Conservation (phyloP, 2,888 invertebrate genomes). For the Nematopogon swammerdamellus region DNA sequence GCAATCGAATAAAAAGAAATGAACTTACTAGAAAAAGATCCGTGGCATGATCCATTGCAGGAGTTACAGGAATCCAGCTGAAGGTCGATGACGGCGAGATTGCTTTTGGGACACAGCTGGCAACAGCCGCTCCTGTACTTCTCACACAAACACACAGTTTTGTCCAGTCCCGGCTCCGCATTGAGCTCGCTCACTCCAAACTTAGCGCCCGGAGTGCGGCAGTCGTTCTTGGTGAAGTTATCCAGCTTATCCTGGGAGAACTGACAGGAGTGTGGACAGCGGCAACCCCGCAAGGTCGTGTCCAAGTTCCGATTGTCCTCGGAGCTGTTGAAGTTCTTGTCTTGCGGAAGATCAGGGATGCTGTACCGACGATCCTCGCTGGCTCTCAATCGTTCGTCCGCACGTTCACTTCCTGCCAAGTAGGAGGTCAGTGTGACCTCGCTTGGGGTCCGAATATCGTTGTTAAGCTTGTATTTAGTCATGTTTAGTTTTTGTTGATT, state of each 20-base stretch:
- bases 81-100: conserved; percentile 24
- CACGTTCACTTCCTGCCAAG: conserved; percentile 25
- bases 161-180: conserved; percentile 31
- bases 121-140: conserved; percentile 45
- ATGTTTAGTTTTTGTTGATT: too few relatives aligned
- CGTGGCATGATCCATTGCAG: conserved; percentile 27
- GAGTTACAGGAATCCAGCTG: conserved; percentile 25
- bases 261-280: conserved; percentile 26
- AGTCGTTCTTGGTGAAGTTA: too few relatives aligned
- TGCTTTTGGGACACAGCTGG: conserved; percentile 30
- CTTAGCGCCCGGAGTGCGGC: conserved; percentile 18
- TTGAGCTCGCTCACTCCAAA: conserved; percentile 42
- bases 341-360: conserved; percentile 19
- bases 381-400: conserved; percentile 21
- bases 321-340: conserved; percentile 23
- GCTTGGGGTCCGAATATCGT: conserved; percentile 31
- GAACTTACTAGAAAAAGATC: conserved; percentile 32
- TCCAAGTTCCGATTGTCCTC: conserved; percentile 31
- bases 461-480: conserved; percentile 57
- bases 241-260: conserved; percentile 27
- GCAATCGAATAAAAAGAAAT: too few relatives aligned
- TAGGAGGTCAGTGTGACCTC: conserved; percentile 49
- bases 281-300: conserved; percentile 22
- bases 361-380: conserved; percentile 25
- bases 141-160: conserved; percentile 39